phyloP scores from a whole-genome alignment of 1,140 invertebrate genomes.

The Littorina saxatilis region DNA sequence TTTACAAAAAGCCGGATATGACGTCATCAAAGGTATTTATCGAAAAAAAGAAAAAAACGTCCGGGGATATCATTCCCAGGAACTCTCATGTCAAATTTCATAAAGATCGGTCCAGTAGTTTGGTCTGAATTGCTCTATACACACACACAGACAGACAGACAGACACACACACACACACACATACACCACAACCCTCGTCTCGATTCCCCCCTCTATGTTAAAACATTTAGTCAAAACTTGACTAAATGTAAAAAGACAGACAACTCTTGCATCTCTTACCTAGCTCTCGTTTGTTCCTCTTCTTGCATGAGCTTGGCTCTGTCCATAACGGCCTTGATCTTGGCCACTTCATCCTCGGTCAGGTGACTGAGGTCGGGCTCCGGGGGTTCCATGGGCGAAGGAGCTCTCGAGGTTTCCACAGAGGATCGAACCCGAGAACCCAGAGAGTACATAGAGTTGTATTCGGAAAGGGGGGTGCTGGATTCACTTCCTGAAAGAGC shows the following conservation, averaged over 20 bases:
- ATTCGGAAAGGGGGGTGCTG: conserved; percentile 60
- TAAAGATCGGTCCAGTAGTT: too few relatives aligned
- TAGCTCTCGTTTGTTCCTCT: conserved; percentile 68
- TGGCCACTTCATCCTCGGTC: conserved; percentile 79
- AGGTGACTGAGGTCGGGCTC: conserved; percentile 81
- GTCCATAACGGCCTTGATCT: conserved; percentile 82
- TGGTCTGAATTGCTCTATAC: too few relatives aligned
- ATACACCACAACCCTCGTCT: background rate
- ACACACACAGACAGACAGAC: background rate
- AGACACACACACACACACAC: background rate
- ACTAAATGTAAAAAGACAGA: background rate
- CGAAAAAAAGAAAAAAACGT: too few relatives aligned
- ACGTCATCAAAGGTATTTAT: too few relatives aligned
- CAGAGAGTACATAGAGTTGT: conserved; percentile 59
- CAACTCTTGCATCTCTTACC: conserved; percentile 56
- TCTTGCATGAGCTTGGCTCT: conserved; percentile 79
- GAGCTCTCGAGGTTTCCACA: conserved; percentile 61
- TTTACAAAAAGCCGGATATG: too few relatives aligned
- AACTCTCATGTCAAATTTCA: too few relatives aligned
- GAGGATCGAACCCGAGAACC: conserved; percentile 60
- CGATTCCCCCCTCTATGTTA: too few relatives aligned
- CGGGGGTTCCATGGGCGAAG: conserved; percentile 79
- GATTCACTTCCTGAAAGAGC: conserved; percentile 56
- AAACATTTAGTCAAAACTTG: background rate
- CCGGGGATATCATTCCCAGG: too few relatives aligned